Evolutionary conservation across 2,888 invertebrate species (phyloP).

Genomic region (Deroplatys truncata): DNA sequence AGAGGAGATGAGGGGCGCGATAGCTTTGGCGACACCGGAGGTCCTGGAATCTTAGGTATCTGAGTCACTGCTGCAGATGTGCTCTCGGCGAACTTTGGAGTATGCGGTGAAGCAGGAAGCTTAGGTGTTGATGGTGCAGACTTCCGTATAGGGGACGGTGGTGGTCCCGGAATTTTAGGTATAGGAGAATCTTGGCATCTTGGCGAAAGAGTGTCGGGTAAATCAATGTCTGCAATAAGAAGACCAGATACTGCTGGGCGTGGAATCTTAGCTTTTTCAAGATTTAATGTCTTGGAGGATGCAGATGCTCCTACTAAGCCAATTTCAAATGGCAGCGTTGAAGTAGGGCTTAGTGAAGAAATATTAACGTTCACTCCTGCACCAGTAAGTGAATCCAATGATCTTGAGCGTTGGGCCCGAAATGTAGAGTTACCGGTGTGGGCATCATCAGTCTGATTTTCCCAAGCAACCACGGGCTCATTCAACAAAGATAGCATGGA

Average conservation of each 20-base stretch:
- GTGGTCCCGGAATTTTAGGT: constrained; percentile 27
- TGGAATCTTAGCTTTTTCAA: constrained; percentile 6
- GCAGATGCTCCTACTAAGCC: not conserved
- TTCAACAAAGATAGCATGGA: constrained; percentile 29
- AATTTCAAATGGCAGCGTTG: not conserved
- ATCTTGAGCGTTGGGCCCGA: constrained; percentile 29
- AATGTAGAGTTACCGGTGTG: not conserved
- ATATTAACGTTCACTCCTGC: not conserved
- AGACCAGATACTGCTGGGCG: constrained; percentile 14
- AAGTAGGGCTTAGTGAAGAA: constrained; percentile 11
- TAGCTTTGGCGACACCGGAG: constrained; percentile 21
- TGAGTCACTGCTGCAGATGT: not conserved
- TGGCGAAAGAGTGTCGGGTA: not conserved
- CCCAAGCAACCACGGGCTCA: constrained; percentile 18
- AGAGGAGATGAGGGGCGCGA: constrained; percentile 19
- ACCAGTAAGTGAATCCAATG: constrained; percentile 30
- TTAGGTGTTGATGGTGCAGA: constrained; percentile 21
- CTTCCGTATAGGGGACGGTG: constrained; percentile 14
- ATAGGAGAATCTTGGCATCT: not conserved
- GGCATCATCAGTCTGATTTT: constrained; percentile 1
- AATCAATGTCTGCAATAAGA: not conserved
- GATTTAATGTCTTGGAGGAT: not conserved
- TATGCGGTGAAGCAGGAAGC: not conserved
- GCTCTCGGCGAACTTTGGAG: not conserved
- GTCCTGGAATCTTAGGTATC: constrained; percentile 25